phyloP scores from a whole-genome alignment of 92 coral and sea anemone species.

The Bergia puertoricense region DNA sequence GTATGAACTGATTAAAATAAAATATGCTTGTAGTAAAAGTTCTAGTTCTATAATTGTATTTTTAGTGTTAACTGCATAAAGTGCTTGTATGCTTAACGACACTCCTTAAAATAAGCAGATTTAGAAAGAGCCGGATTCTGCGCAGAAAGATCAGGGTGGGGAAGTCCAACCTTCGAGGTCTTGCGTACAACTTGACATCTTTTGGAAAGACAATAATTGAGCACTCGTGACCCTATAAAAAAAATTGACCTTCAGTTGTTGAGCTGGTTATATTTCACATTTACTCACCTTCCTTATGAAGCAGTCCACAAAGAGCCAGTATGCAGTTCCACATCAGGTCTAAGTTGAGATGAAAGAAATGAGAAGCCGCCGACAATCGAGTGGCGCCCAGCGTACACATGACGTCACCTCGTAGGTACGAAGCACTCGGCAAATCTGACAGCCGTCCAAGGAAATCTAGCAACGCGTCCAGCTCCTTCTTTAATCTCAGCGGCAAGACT shows the following conservation, averaged over 20 bases:
- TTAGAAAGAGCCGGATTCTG: too few species aligned
- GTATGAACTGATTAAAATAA: too few species aligned
- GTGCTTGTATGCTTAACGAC: too few species aligned
- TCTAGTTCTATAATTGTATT: too few species aligned
- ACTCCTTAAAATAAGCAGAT: too few species aligned
- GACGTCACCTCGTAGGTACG: slow-evolving; percentile 61
- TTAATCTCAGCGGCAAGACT: slow-evolving; percentile 56
- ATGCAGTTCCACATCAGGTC: slow-evolving; percentile 80
- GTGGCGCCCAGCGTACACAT: slow-evolving; percentile 37
- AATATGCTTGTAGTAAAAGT: too few species aligned
- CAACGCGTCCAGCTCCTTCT: slow-evolving; percentile 72
- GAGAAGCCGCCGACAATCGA: slow-evolving; percentile 69
- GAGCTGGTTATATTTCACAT: not conserved
- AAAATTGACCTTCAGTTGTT: too few species aligned
- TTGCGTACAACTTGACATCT: not conserved
- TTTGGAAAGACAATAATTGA: too few species aligned
- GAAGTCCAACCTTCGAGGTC: too few species aligned
- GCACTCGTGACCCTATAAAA: not conserved
- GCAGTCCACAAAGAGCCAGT: slow-evolving; percentile 70
- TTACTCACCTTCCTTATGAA: slow-evolving; percentile 68
- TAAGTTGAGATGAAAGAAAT: slow-evolving; percentile 85
- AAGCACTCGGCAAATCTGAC: slow-evolving; percentile 67
- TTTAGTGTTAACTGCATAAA: too few species aligned
- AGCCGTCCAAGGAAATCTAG: slow-evolving; percentile 72
- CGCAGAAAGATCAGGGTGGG: too few species aligned